Percentiles rank a stretch among this genome's conserved stretches.
Conservation (phyloP, 2,797 vertebrate genomes). For the Glossophaga mutica region DNA sequence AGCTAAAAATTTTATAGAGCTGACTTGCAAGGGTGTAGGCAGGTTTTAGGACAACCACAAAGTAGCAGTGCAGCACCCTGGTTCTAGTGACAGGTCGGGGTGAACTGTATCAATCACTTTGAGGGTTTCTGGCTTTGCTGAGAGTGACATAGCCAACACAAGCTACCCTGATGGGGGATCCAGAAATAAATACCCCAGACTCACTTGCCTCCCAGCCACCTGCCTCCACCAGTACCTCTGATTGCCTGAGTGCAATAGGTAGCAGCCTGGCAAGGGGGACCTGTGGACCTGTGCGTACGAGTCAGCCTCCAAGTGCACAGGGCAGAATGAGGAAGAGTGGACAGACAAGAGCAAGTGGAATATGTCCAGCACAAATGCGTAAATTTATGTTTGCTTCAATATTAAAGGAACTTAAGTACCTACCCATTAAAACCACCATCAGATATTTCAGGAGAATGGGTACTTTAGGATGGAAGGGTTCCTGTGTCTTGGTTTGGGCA, state of each 20-base stretch:
- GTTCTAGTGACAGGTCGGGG: not conserved
- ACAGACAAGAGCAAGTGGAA: not conserved
- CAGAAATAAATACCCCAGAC: not conserved
- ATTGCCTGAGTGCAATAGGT: not conserved
- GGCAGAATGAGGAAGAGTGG: not conserved
- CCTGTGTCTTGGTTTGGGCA: not conserved
- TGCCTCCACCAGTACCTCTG: not conserved
- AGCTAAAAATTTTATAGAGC: not conserved
- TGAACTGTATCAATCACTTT: not conserved
- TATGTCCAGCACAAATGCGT: not conserved
- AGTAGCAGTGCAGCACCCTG: too few relatives aligned
- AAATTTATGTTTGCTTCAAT: not conserved
- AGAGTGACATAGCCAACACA: not conserved
- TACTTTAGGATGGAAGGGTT: not conserved
- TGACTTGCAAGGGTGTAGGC: not conserved
- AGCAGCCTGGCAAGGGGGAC: not conserved
- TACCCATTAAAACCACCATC: not conserved
- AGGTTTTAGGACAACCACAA: not conserved
- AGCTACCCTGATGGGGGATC: not conserved
- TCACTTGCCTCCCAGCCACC: not conserved
- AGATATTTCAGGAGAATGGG: not conserved
- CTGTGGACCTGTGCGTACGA: not conserved
- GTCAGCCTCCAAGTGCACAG: not conserved
- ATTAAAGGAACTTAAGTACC: not conserved
- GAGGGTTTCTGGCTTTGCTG: not conserved